A percentile compares a stretch with the other conserved stretches of the same genome.
These are phyloP conservation scores for Archips crataeganus DNA, from an alignment of 2,888 invertebrate genomes.

Conservation along the genomic window DNA sequence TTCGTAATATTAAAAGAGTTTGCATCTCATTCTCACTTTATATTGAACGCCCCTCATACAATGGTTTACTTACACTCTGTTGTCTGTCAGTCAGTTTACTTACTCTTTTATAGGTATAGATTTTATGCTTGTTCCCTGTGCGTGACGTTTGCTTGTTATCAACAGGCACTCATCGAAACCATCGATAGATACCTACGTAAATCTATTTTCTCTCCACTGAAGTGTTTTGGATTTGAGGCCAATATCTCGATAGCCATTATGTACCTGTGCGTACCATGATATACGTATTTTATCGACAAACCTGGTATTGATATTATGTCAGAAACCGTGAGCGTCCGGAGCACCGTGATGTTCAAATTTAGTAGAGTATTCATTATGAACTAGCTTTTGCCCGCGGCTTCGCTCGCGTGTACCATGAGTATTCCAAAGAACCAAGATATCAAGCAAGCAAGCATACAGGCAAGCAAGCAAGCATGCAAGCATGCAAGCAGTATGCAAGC, in stretches of 20 bases:
- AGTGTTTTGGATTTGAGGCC: conserved; percentile 20
- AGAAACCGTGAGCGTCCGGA: background rate
- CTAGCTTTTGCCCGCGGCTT: too few relatives aligned
- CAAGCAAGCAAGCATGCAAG: too few relatives aligned
- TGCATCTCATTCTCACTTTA: too few relatives aligned
- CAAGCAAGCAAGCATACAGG: too few relatives aligned
- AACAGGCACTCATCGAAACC: conserved; percentile 4
- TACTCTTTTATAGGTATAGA: too few relatives aligned
- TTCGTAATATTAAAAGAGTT: too few relatives aligned
- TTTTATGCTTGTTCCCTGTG: conserved; percentile 1
- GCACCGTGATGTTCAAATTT: background rate
- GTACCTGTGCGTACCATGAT: conserved; percentile 20
- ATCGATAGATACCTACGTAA: conserved; percentile 15
- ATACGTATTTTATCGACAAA: conserved; percentile 6
- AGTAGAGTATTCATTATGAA: background rate
- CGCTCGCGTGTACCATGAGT: too few relatives aligned
- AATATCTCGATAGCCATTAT: conserved; percentile 23
- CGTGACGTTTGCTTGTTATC: conserved; percentile 32
- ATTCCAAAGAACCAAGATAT: too few relatives aligned
- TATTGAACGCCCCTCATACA: too few relatives aligned
- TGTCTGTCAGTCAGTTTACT: too few relatives aligned
- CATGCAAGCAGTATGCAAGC: too few relatives aligned
- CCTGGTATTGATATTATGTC: conserved; percentile 14
- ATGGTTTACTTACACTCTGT: too few relatives aligned
- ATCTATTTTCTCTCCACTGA: conserved; percentile 25